Base-by-base conservation (phyloP, 2,888 invertebrate genomes). In the Cotesia congregata region DNA sequence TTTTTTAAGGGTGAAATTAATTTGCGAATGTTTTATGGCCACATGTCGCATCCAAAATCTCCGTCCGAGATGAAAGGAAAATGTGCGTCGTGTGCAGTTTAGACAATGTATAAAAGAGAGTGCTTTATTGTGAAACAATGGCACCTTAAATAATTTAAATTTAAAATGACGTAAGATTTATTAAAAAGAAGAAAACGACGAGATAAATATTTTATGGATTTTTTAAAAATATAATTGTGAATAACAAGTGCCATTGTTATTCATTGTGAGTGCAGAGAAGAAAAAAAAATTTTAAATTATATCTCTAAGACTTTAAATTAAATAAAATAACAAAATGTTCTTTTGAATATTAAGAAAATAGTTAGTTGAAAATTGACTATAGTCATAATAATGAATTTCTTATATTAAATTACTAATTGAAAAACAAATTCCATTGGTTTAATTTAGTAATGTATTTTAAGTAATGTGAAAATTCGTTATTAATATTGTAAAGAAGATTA, bases 31-130 rank as follows among this genome's bases (percentile, higher is more conserved):
- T 65, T 65, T 65, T 65, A 50, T 50, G 50, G 12, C 1, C 50
- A 50, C 50, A 67, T 40, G 39, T 68, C 68, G 68, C 40, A 15
- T 68, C 50, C 15, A 60, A 40, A 72, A 75, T 39, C 41, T 76
- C 76, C 76, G 76, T 76, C 76, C 76, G 76, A 68, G 72, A 72
- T 50, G 67, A 72, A 65, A 50, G 50, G n/a, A 64, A 75, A 64
- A 72, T 72, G 40, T 20, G 72, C 39, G 64, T 62, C 62, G 64
- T 64, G 62, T 64, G 72, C 12, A 64, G 65, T 72, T 61, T 62
- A 72, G 72, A 17, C 40, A 62, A 41, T 64, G 41, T n/a, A 40
- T 41, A 30, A 38, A 39, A 7, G 9, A 39, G 59, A 39, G 62
- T 72, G 50, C 40, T 20, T 9, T 64, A 72, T 62, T 41, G 30